Base-by-base conservation (phyloP, 1,140 invertebrate genomes). In the Popillia japonica region DNA sequence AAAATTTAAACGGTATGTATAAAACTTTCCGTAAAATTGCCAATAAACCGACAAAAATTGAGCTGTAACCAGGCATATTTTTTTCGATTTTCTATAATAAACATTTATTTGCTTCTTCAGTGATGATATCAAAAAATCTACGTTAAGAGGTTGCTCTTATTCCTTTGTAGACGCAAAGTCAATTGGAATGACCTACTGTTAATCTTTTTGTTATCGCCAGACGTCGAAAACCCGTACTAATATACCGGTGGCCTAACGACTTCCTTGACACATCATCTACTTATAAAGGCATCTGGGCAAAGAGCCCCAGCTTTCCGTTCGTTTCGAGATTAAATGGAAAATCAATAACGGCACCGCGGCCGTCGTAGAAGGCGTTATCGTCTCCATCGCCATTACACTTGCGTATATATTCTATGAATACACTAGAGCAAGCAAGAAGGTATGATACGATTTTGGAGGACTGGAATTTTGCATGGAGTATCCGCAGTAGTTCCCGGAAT, bases 271-370 rank as follows among this genome's bases (percentile, higher is more conserved):
- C 61, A 34, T 68, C 61, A 68, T 68, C 20, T 68, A 27, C 22
- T 6, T 68, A 27, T 14, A 11, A 17, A 10, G 61, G 27, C 61
- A 68, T 68, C 61, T 68, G 61, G 20, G 61, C 23, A 27, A 20
- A 68, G 20, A 68, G 61, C 61, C 27, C 61, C 61, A 7, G 22
- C 9, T 23, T 27, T 14, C 48, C 10, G n/a, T 55, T 68, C 61
- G 22, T 68, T 68, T 68, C 61, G 61, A 68, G 61, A 68, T 68
- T 64, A 68, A 68, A 68, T 68, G 61, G 22, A 68, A 68, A 68
- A 68, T 68, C 61, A 68, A 68, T 68, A 68, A 14, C 9, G 27
- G 61, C 61, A 34, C 0, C 8, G 61, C 22, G 27, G 44, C 44
- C 10, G 44, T 34, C 7, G 61, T 27, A 20, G 61, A 22, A 55